Evolutionary conservation across 2,113 vertebrate genomes (phyloP).

Genomic region (Cranoglanis bouderius): DNA sequence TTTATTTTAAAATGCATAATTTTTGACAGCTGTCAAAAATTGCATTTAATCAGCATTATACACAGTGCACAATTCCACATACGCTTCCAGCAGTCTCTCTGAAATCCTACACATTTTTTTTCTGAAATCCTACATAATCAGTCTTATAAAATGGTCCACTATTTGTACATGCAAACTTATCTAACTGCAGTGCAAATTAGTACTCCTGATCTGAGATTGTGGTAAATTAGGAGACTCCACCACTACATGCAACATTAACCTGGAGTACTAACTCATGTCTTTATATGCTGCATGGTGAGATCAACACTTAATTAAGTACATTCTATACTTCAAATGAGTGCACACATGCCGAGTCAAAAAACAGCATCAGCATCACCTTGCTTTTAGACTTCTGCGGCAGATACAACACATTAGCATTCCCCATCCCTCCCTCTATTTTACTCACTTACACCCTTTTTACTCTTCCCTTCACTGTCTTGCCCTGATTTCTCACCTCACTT

Average conservation of each 20-base stretch:
- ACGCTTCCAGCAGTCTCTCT: neutral
- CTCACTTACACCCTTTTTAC: neutral
- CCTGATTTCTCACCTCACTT: slow-evolving; percentile 5
- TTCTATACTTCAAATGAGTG: neutral
- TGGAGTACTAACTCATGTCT: neutral
- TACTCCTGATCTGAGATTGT: neutral
- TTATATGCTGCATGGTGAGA: neutral
- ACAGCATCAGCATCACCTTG: neutral
- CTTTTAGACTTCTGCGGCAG: neutral
- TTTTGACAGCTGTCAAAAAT: neutral
- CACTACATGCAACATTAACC: neutral
- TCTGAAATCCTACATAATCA: too few relatives aligned
- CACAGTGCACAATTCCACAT: neutral
- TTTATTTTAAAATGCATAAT: too few relatives aligned
- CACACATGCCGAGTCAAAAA: neutral
- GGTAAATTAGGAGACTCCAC: neutral
- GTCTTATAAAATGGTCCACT: too few relatives aligned
- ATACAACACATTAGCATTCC: neutral
- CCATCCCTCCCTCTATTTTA: neutral
- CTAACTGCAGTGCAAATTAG: neutral
- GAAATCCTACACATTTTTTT: neutral
- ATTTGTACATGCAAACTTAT: neutral
- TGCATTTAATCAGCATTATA: neutral
- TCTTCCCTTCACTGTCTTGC: neutral
- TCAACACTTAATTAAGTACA: neutral